These are phyloP conservation scores for Sylvilagus floridanus DNA, from an alignment of 2,797 vertebrate species.

Conservation along the genomic window DNA sequence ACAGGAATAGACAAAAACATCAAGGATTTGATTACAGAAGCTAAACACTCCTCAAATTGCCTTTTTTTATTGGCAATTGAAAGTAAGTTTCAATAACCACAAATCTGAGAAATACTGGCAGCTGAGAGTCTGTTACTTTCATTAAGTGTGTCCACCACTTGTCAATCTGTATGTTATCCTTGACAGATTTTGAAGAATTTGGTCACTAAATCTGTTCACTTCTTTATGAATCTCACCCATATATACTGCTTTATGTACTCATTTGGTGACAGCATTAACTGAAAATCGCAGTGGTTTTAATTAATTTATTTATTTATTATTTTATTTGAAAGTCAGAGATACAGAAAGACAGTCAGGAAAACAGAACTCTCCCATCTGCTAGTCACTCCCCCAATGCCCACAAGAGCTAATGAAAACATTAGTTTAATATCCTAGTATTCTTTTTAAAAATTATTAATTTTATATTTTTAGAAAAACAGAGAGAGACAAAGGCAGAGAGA, in stretches of 20 bases:
- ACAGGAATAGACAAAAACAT: constrained; percentile 42
- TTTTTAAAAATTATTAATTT: no score
- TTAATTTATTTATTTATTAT: no score
- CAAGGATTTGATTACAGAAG: constrained; percentile 38
- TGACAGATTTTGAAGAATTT: constrained; percentile 12
- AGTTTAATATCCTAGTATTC: no score
- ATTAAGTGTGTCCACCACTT: not conserved
- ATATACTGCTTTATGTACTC: constrained; percentile 64
- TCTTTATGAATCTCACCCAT: constrained; percentile 40
- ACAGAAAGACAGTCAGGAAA: no score
- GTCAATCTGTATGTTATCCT: constrained; percentile 53
- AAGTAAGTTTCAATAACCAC: not conserved
- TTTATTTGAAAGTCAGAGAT: no score
- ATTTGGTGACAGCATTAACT: constrained; percentile 44
- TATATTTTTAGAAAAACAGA: no score
- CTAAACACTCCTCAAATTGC: not conserved
- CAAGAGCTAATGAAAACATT: no score
- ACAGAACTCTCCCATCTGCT: no score
- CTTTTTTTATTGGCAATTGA: not conserved
- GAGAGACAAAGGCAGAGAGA: no score
- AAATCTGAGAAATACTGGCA: constrained; percentile 31
- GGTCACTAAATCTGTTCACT: constrained; percentile 20
- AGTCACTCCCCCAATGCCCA: no score
- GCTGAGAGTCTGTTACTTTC: not conserved
- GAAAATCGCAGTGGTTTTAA: constrained; percentile 53